Evolutionary conservation across 2,113 vertebrate species (phyloP), one percentile per base, ranked within the genome.

Genomic region (Ranitomeya variabilis): DNA sequence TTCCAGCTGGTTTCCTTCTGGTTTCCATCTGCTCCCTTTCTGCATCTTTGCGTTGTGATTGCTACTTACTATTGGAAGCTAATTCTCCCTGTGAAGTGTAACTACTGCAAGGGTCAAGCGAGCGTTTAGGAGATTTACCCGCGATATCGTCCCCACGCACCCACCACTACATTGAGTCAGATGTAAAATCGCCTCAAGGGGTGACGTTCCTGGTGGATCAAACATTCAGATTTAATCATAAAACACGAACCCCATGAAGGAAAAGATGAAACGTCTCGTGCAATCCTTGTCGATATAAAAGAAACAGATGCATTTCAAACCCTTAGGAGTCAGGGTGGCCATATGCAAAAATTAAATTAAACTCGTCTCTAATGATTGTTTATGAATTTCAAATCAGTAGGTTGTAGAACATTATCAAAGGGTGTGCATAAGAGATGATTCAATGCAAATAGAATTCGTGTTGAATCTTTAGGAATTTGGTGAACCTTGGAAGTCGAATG

Each of bases 1-100:
- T 94, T 94, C 91, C 94, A 95, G 94, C 94, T 95, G 95, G 93
- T 93, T 94, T 94, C 94, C 92, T 94, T 92, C 93, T 92, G 92
- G 92, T 95, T 94, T 94, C 94, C 94, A 95, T 95, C 95, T 95
- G 94, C 94, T 95, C 91, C 88, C 74, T 94, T 92, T 93, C 89
- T 90, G 90, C 73, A 88, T 92, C 93, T 94, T 93, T 91, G 91
- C 66, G 18, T 57, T 93, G 94, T 94, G 94, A 94, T 94, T 95
- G 93, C 95, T 94, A 93, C 93, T 95, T 93, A 92, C 93, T 90
- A 60, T 93, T 90, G 90, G 92, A 91, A 94, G 92, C 93, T 93
- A 92, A 93, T 94, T 94, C 91, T 92, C 91, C 91, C 91, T 91
- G 91, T 80, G 64, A 87, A 71, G 64, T 71, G 52, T 3, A 64